phyloP scores from a whole-genome alignment of 1,140 invertebrate species.

The Penaeus vannamei region DNA sequence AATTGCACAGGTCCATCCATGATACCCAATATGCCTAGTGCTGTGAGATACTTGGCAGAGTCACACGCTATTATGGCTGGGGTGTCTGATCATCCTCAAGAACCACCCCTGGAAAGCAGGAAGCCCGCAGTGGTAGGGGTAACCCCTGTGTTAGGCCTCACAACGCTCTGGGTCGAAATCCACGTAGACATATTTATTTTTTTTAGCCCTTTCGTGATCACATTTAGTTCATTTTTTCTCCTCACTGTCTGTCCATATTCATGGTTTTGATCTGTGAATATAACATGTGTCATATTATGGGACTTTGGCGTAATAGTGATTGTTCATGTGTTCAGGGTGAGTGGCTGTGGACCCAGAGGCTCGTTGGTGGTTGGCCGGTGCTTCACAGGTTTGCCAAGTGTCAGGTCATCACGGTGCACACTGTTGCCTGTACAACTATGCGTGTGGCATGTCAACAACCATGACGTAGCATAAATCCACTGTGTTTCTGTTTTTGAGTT shows the following conservation, averaged over 20 bases:
- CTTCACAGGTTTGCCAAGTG: conserved; percentile 44
- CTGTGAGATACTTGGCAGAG: conserved; percentile 33
- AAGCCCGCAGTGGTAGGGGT: conserved; percentile 41
- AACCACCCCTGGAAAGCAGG: conserved; percentile 34
- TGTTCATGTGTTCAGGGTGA: not conserved
- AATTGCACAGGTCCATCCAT: conserved; percentile 50
- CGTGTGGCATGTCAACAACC: conserved; percentile 19
- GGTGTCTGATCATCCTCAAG: conserved; percentile 28
- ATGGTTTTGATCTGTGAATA: too few species aligned
- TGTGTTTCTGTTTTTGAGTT: conserved; percentile 55
- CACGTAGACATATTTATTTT: not conserved
- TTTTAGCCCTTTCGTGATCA: not conserved
- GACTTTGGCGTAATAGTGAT: not conserved
- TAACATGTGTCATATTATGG: too few species aligned
- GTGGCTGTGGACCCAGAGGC: not conserved
- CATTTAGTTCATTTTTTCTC: too few species aligned
- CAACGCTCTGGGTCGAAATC: not conserved
- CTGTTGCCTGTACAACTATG: conserved; percentile 37
- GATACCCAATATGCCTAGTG: conserved; percentile 14
- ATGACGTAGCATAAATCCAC: conserved; percentile 42
- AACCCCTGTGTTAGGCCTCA: conserved; percentile 29
- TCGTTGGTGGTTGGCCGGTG: not conserved
- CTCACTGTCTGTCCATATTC: too few species aligned
- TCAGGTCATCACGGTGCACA: conserved; percentile 3
- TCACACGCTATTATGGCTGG: conserved; percentile 46